Conservation (phyloP, 2,113 vertebrate genomes). For the Micromys minutus region DNA sequence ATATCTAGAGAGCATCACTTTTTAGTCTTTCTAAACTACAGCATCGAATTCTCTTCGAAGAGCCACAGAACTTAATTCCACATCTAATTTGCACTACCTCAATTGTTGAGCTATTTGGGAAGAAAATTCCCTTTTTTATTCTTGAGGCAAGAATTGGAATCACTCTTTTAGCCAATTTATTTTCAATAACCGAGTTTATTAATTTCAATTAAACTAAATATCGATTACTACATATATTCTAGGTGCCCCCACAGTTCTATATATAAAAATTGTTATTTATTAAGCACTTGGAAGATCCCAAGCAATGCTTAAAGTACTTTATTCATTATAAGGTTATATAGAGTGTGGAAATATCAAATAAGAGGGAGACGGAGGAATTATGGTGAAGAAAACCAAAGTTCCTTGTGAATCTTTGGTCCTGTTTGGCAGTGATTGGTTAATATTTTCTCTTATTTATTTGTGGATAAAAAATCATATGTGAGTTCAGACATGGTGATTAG, state of each 20-base stretch:
- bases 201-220: neutral
- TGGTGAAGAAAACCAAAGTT: neutral
- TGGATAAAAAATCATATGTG: neutral
- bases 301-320: neutral
- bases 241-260: neutral
- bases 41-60: neutral
- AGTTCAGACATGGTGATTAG: neutral
- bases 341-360: neutral
- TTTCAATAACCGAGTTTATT: neutral
- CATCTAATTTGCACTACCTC: neutral
- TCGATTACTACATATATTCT: neutral
- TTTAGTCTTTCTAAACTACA: neutral
- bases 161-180: neutral
- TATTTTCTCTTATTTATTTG: neutral
- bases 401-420: neutral
- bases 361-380: neutral
- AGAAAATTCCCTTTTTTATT: neutral
- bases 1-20: neutral
- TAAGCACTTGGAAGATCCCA: neutral
- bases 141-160: neutral
- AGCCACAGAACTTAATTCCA: neutral
- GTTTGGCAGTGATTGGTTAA: neutral
- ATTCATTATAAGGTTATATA: neutral
- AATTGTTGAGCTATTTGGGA: neutral
- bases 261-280: no score